Evolutionary conservation across 2,113 vertebrate species (phyloP), one percentile per base, ranked within the genome.

Genomic region (Tachycineta bicolor): DNA sequence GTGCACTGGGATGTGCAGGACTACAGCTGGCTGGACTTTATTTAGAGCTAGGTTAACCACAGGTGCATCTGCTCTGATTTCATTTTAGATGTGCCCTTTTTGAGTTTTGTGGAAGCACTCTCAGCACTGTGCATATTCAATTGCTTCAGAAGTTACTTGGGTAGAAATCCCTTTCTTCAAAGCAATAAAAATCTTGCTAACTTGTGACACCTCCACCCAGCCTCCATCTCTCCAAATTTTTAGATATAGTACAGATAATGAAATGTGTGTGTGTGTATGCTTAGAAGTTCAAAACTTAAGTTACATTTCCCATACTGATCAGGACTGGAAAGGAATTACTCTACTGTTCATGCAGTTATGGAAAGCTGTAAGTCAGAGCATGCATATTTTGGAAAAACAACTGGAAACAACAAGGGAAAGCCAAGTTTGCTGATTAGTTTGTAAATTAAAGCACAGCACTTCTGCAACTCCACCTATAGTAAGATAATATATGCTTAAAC

Each of bases 21-120:
- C 44, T 11, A 41, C 90, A 90, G 49, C 67, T 94, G 91, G 55
- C 84, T 69, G 74, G 84, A 34, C 41, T 83, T 76, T 86, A 90
- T 90, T 94, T 95, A 87, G 91, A 89, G 86, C 47, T 85, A 55
- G 67, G 68, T 95, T 91, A 92, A 70, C 83, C 71, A 47, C 80
- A 69, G 80, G 71, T 89, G 83, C 86, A 56, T 87, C 83, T 95
- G 83, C 91, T 93, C 86, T 83, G 82, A 65, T 94, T 93, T 83
- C 58, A 37, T 83, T 92, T 60, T 64, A 56, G 81, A 67, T 77
- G 74, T 84, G 47, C 55, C 52, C 58, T 89, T 87, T 59, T 43
- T 87, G 78, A 91, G 74, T 59, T 68, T 63, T 53, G 37, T 60
- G 56, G 43, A 87, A 89, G 44, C 29, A 12, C 44, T 49, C 7